Evolutionary conservation across 2,797 vertebrate genomes (phyloP).

Genomic region (Macropus fuliginosus): DNA sequence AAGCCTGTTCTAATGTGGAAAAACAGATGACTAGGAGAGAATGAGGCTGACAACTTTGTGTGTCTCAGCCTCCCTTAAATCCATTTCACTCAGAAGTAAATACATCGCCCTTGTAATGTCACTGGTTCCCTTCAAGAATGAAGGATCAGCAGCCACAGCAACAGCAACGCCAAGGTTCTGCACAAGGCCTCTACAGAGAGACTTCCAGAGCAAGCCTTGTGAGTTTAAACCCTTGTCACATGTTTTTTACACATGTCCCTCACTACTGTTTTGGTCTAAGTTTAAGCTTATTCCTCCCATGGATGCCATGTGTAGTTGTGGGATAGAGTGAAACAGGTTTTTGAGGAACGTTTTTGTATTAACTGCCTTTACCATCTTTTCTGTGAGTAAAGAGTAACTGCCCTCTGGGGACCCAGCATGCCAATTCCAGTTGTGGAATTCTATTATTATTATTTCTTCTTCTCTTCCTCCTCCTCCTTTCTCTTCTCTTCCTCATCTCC

Average conservation of each 20-base stretch:
- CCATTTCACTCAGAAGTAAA: background rate
- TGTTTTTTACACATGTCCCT: background rate
- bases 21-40: background rate
- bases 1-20: background rate
- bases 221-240: background rate
- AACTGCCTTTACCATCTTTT: background rate
- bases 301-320: background rate
- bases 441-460: background rate
- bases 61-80: background rate
- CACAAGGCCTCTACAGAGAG: background rate
- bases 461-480: background rate
- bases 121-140: background rate
- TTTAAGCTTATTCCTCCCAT: background rate
- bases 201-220: background rate
- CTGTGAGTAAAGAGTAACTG: background rate
- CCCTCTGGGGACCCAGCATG: background rate
- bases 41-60: background rate
- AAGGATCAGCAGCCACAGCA: background rate
- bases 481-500: background rate
- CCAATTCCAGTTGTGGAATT: background rate
- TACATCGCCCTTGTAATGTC: background rate
- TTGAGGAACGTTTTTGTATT: background rate
- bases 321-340: background rate
- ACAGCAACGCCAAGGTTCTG: background rate
- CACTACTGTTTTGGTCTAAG: background rate